Base-by-base conservation (phyloP, 2,113 vertebrate genomes). In the Turdus rufiventris region DNA sequence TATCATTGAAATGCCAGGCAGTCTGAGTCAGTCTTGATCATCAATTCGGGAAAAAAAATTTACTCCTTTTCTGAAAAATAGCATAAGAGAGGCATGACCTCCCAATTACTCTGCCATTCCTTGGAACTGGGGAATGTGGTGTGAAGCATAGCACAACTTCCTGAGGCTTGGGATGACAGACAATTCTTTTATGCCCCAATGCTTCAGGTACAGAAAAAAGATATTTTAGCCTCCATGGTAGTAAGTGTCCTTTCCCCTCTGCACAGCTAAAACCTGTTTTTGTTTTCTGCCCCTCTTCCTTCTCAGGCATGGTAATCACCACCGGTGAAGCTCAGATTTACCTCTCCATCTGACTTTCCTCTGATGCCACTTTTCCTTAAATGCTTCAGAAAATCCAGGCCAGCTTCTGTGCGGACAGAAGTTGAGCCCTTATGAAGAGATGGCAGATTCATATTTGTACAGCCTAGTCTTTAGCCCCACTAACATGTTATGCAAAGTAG, bases 1-100 rank as follows among this genome's bases (percentile, higher is more conserved):
- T 79, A 73, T 50, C 58, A 58, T 13, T 74, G 66, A 97, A 96
- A 95, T 89, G 85, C 54, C 66, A 94, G 57, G 61, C 68, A 71
- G 28, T 53, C 48, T 94, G 89, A 94, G 77, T 89, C 66, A 75
- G 62, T 53, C 77, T 50, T 68, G 57, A 75, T 74, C 45, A 87
- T 54, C 53, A 50, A 31, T 87, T 82, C 42, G 50, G 43, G 63
- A 26, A 91, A 89, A 89, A 14, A 80, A 66, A 25, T 14, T 63
- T 14, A 28, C 2, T 42, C 17, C 36, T 78, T 75, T 85, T 43
- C 71, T 4, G 16, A 90, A 91, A 93, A 74, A 68, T 12, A 94
- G 25, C 48, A n/a, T 29, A 36, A 50, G 12, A 85, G 43, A 82
- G 9, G 25, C 34, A 8, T 54, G 53, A 81, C 28, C 62, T 94